Evolutionary conservation across 2,113 vertebrate genomes (phyloP).

Genomic region (Empidonax alnorum): DNA sequence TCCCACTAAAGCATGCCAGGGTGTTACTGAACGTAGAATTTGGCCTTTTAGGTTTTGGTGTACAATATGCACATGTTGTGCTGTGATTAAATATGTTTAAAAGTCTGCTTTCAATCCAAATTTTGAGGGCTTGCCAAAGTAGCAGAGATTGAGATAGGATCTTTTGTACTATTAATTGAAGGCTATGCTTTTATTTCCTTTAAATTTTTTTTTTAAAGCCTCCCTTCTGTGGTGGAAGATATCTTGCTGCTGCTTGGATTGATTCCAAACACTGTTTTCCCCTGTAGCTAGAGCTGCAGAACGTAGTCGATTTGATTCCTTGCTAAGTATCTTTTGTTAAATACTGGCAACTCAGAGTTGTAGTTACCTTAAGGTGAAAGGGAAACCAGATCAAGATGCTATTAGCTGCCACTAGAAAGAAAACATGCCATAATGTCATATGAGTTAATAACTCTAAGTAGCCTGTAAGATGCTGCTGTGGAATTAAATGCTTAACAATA

Average conservation of each 20-base stretch:
- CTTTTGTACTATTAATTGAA: slow-evolving; percentile 61
- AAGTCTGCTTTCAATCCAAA: slow-evolving; percentile 63
- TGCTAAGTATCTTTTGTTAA: slow-evolving; percentile 67
- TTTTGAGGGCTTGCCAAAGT: slow-evolving; percentile 61
- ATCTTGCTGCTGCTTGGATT: slow-evolving; percentile 59
- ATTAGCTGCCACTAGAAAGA: slow-evolving; percentile 72
- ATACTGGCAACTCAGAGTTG: slow-evolving; percentile 52
- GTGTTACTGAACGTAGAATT: slow-evolving; percentile 26
- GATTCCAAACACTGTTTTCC: slow-evolving; percentile 41
- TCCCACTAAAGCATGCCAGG: not conserved
- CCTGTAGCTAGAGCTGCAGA: slow-evolving; percentile 54
- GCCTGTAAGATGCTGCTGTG: slow-evolving; percentile 71
- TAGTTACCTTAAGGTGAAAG: slow-evolving; percentile 68
- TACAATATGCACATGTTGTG: slow-evolving; percentile 40
- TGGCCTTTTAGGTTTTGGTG: slow-evolving; percentile 25
- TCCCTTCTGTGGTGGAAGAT: slow-evolving; percentile 50
- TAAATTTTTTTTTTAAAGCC: slow-evolving; percentile 13
- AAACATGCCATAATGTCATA: slow-evolving; percentile 72
- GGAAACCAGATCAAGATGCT: slow-evolving; percentile 69
- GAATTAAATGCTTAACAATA: slow-evolving; percentile 83
- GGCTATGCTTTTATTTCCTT: slow-evolving; percentile 53
- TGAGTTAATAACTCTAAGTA: slow-evolving; percentile 80
- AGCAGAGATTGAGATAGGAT: slow-evolving; percentile 51
- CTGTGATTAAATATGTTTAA: slow-evolving; percentile 55
- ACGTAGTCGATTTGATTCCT: slow-evolving; percentile 60